Base-by-base conservation (phyloP, 2,888 invertebrate species). In the Epinotia demarniana region DNA sequence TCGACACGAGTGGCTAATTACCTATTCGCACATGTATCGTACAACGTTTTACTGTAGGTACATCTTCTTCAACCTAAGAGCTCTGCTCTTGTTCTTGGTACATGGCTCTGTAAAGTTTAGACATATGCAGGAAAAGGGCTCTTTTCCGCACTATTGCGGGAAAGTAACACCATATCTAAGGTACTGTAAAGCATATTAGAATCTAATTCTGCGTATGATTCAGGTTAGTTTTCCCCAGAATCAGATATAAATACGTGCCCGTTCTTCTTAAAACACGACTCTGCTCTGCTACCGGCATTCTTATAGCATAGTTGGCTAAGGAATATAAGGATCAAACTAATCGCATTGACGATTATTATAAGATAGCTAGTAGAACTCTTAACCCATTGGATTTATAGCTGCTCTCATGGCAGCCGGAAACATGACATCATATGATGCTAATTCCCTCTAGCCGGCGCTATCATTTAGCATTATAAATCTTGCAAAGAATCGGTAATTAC, bases 381-480 rank as follows among this genome's bases (percentile, higher is more conserved):
- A 88, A 88, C 88, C 85, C 84, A 87, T 87, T 89, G 87, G 89
- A 90, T 90, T 90, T 89, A 90, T 89, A 86, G 87, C 82, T 84
- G 83, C 85, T 87, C 86, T 85, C 85, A 86, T 84, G 83, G 87
- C 88, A 91, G 87, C 87, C 89, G 90, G 90, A 91, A 89, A 86
- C 88, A 87, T 91, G 92, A 91, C 89, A 89, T 92, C 90, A 91
- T 88, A 85, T 86, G 88, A 91, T 90, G 90, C 88, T 91, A 91
- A 92, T 91, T 88, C 85, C 87, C 39, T 85, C 81, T 82, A n/a
- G 85, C 78, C 85, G 85, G 85, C 87, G 86, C 86, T 87, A 89
- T 89, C 86, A 87, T 88, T 89, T 85, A 83, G 83, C 78, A 81
- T 82, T 84, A 87, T 89, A 87, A 87, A 89, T 89, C 87, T 87